Evolutionary conservation across 2,888 invertebrate species (phyloP).

Genomic region (Malthinus flaveolus): DNA sequence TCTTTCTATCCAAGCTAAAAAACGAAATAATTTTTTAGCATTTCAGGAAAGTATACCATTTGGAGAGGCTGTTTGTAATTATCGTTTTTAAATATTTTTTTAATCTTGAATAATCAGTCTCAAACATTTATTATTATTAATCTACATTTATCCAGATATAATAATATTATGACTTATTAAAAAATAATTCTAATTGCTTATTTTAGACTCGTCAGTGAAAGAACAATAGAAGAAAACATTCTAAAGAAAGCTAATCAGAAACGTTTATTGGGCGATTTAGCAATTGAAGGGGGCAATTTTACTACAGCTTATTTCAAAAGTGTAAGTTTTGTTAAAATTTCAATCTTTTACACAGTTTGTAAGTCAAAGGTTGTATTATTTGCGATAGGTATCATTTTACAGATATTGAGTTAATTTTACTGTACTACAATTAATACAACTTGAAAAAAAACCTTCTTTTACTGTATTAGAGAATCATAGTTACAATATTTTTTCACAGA

Average conservation of each 20-base stretch:
- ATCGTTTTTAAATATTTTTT: constrained; percentile 5
- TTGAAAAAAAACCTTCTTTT: too few relatives aligned
- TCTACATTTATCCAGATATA: neutral
- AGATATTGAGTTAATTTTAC: neutral
- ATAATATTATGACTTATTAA: neutral
- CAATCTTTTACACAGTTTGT: constrained; percentile 4
- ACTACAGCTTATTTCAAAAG: constrained; percentile 95
- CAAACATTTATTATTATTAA: constrained; percentile 8
- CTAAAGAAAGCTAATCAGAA: constrained; percentile 99
- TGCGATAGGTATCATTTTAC: neutral
- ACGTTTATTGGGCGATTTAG: constrained; percentile 90
- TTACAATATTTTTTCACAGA: too few relatives aligned
- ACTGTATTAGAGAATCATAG: too few relatives aligned
- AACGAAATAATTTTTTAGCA: constrained; percentile 26
- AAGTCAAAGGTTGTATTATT: too few relatives aligned
- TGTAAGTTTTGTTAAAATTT: constrained; percentile 56
- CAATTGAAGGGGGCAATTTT: constrained; percentile 98
- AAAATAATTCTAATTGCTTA: neutral
- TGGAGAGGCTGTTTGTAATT: constrained; percentile 8
- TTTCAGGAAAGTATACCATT: constrained; percentile 32
- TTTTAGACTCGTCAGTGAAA: constrained; percentile 87
- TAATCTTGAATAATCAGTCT: constrained; percentile 9
- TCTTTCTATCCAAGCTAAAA: constrained; percentile 34
- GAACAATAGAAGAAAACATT: constrained; percentile 99
- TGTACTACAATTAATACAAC: too few relatives aligned